These are phyloP conservation scores for human DNA, from an alignment of 2,113 vertebrate genomes.

Conservation along the genomic window DNA sequence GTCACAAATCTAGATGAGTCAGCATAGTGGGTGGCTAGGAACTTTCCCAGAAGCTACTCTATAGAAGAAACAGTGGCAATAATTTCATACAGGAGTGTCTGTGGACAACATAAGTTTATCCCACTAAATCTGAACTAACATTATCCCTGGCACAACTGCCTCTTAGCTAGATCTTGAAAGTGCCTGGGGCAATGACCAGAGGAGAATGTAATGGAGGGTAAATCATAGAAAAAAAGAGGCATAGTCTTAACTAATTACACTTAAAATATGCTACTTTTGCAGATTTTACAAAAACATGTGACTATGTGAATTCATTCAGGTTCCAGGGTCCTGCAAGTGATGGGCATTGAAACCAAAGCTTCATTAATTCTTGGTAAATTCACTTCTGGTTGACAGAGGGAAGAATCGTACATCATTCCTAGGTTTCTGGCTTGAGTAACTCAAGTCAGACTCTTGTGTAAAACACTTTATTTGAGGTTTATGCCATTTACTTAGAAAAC, in stretches of 20 bases:
- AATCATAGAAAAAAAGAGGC: neutral
- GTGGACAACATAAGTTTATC: neutral
- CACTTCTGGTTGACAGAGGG: neutral
- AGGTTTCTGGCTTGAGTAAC: neutral
- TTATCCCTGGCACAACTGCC: neutral
- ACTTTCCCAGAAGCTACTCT: neutral
- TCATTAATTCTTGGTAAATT: neutral
- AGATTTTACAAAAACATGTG: neutral
- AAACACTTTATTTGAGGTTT: slow-evolving; percentile 34
- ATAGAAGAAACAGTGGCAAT: neutral
- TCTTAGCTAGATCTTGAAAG: neutral
- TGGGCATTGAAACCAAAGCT: neutral
- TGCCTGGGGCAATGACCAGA: neutral
- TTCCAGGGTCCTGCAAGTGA: neutral
- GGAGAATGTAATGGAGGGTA: neutral
- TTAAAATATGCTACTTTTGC: neutral
- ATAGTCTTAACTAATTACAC: neutral
- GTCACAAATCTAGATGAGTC: neutral
- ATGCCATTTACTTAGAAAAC: neutral
- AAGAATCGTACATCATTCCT: neutral
- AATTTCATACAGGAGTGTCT: neutral
- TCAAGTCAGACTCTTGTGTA: neutral
- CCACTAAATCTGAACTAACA: neutral
- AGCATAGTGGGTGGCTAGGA: neutral
- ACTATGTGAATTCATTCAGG: neutral